These are phyloP conservation scores for Strigamia maritima DNA, from an alignment of 2,888 invertebrate genomes.

Conservation along the genomic window DNA sequence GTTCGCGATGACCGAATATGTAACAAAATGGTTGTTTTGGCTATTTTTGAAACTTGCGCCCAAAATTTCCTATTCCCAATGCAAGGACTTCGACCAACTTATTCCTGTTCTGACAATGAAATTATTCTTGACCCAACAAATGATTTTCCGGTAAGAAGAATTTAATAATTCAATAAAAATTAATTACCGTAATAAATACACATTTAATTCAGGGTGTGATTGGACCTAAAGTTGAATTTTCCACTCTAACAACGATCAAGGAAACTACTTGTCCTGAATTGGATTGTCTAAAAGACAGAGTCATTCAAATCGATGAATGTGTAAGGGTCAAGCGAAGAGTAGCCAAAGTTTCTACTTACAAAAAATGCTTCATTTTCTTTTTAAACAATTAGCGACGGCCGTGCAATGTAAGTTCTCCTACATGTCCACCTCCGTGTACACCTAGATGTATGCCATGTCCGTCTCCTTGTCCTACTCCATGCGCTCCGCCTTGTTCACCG, in stretches of 20 bases:
- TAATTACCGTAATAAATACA: no score
- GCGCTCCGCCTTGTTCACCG: neutral
- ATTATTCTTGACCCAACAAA: slow-evolving; percentile 35
- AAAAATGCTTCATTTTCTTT: neutral
- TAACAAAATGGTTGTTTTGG: slow-evolving; percentile 37
- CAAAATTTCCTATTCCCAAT: slow-evolving; percentile 36
- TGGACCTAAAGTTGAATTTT: slow-evolving; percentile 39
- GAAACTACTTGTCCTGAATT: slow-evolving; percentile 35
- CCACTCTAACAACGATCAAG: slow-evolving; percentile 35
- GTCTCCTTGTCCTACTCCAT: neutral
- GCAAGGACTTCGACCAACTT: slow-evolving; percentile 19
- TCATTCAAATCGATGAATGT: slow-evolving; percentile 34
- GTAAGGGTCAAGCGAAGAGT: slow-evolving; percentile 24
- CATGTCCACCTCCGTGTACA: neutral
- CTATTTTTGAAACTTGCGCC: slow-evolving; percentile 35
- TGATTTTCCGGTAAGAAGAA: slow-evolving; percentile 32
- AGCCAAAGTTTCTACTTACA: no score
- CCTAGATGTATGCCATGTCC: neutral
- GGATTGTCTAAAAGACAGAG: slow-evolving; percentile 37
- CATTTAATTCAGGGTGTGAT: neutral
- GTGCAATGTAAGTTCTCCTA: neutral
- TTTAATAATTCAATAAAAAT: no score
- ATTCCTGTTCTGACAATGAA: slow-evolving; percentile 31
- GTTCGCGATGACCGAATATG: slow-evolving; percentile 31
- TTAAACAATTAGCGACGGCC: neutral